Evolutionary conservation across 2,113 vertebrate species (phyloP), one percentile per base, ranked within the genome.

Genomic region (Rhinopomastus cyanomelas): DNA sequence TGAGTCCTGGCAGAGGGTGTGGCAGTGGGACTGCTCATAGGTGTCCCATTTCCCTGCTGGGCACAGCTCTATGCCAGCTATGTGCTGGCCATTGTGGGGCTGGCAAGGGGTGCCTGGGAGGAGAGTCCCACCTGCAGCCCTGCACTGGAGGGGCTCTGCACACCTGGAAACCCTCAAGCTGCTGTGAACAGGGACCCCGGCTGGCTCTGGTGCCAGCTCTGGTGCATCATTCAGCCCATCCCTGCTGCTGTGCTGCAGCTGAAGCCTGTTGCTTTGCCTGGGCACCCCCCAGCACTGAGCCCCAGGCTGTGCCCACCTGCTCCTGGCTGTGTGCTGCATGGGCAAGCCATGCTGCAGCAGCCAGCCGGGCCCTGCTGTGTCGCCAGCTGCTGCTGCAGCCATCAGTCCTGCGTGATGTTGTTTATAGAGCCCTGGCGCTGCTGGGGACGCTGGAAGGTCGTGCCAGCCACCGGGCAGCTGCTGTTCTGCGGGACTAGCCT

Each of bases 371-470:
- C 71, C 30, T n/a, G 36, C 61, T 30, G 22, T 34, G 66, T 26
- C 57, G 49, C 87, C 29, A 62, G 87, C 61, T 1, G 56, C 56
- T 83, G 91, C 87, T 62, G 87, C 92, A 90, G 26, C 88, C 80
- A 76, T 81, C 84, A 51, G 65, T 90, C 73, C 55, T 73, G 34
- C 1, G 30, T 16, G 32, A 76, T 23, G 53, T 85, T 90, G 92
- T 90, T 91, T 91, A 77, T 61, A 39, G 42, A 75, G 69, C 69
- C 37, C 52, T 7, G 68, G 52, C 15, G n/a, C 67, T 64, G 65
- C 53, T 4, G 34, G 69, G 68, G 73, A 87, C 48, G 29, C 80
- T 0, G 16, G 16, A 73, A 67, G 84, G 92, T 67, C 75, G 27
- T 1, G 16, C 36, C 39, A 46, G 34, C 83, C 4, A 11, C 5